A percentile compares a stretch with the other conserved stretches of the same genome.
Evolutionary conservation across 2,113 vertebrate species (phyloP).

Genomic region (Rhizomys pruinosus): DNA sequence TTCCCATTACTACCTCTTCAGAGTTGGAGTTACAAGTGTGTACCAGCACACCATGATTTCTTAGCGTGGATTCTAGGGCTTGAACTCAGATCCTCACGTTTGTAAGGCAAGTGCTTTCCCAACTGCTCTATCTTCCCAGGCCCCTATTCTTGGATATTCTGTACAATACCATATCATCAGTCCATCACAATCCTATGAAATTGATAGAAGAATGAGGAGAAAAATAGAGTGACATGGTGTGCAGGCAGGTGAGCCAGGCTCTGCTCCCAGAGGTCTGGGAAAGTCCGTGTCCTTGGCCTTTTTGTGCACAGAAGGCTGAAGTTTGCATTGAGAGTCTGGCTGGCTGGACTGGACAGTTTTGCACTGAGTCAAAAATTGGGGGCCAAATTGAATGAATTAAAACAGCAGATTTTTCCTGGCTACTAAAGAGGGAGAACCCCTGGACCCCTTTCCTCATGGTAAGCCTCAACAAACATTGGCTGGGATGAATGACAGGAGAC

Average conservation of each 20-base stretch:
- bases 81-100: neutral
- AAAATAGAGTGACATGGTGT: neutral
- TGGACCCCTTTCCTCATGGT: neutral
- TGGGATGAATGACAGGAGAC: neutral
- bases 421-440: neutral
- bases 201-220: neutral
- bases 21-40: neutral
- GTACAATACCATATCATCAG: neutral
- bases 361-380: neutral
- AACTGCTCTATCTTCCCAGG: neutral
- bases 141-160: neutral
- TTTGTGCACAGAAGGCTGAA: neutral
- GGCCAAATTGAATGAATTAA: neutral
- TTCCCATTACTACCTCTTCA: too few species aligned
- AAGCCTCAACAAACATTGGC: neutral
- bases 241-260: neutral
- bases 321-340: too few species aligned
- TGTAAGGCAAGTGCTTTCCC: neutral
- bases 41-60: too few species aligned
- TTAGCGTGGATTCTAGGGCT: neutral
- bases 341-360: neutral
- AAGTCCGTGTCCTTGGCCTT: neutral
- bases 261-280: neutral
- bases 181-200: neutral
- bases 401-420: neutral